Base-by-base conservation (phyloP, 2,888 invertebrate genomes). In the Tolmerus cingulatus region DNA sequence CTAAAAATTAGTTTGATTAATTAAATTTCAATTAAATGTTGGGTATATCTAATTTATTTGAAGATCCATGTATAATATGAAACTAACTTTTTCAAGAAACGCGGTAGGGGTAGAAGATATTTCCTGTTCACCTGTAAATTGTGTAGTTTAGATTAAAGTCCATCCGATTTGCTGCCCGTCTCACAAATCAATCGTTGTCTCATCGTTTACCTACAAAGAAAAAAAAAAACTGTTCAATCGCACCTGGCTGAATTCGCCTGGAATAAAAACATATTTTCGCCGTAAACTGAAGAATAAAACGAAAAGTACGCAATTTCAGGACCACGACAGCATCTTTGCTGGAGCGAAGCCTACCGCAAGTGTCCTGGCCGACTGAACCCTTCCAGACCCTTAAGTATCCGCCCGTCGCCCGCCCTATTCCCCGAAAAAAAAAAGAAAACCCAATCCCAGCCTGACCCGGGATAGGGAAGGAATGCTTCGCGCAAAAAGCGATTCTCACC, bases 401-500 rank as follows among this genome's bases (percentile, higher is more conserved):
- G 66, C 23, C 19, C 9, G 23, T 12, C 40, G 12, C n/a, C n/a
- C 57, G n/a, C 57, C 55, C 23, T 51, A 7, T 8, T 51, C n/a
- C 19, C 51, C 51, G 51, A 51, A 51, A 51, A 51, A 66, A 46
- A 46, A 51, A 51, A 51, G 27, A 46, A 46, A 43, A 5, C 23
- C 57, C 57, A 66, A 66, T 27, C 19, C 23, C 51, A 51, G 7
- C 51, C 66, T 23, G 14, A 12, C 27, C 14, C 66, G n/a, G 30
- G 30, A 34, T 16, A 16, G 30, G 55, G 66, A 84, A 16, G 30
- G 55, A 84, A 84, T 34, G 57, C 81, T 30, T 27, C 66, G 66
- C 66, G 43, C 34, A 84, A 74, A 74, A 46, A 85, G 37, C 57
- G 34, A 74, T 85, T 85, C 85, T 85, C 85, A 85, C 85, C 74